phyloP scores from a whole-genome alignment of 2,113 vertebrate genomes.

The Nannospalax galili region DNA sequence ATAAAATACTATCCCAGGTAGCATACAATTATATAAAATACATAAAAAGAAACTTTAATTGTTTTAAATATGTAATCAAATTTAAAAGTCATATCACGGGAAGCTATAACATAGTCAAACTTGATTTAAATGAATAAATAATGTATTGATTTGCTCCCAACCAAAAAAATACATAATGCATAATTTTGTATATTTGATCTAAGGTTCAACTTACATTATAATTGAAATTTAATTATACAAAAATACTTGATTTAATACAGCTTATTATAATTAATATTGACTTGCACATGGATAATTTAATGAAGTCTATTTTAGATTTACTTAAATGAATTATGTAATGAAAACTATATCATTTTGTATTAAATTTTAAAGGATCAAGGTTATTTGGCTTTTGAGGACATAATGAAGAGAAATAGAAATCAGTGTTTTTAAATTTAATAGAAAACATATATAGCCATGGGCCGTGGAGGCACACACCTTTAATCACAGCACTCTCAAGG shows the following conservation, averaged over 20 bases:
- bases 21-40: background rate
- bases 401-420: background rate
- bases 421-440: background rate
- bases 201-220: background rate
- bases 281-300: background rate
- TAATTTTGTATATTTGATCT: background rate
- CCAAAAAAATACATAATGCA: background rate
- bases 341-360: background rate
- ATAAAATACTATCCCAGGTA: constrained; percentile 35
- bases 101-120: background rate
- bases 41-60: constrained; percentile 9
- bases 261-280: background rate
- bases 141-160: background rate
- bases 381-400: background rate
- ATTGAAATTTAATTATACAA: constrained; percentile 41
- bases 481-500: too few relatives aligned
- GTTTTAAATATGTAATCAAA: constrained; percentile 48
- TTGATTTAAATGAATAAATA: background rate
- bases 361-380: background rate
- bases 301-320: background rate
- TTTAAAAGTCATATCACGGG: background rate
- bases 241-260: background rate
- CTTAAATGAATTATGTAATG: constrained; percentile 14
- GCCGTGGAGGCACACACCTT: too few relatives aligned
- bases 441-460: background rate